Evolutionary conservation across 2,113 vertebrate species (phyloP), one percentile per base, ranked within the genome.

Genomic region (Pampusana beccarii): DNA sequence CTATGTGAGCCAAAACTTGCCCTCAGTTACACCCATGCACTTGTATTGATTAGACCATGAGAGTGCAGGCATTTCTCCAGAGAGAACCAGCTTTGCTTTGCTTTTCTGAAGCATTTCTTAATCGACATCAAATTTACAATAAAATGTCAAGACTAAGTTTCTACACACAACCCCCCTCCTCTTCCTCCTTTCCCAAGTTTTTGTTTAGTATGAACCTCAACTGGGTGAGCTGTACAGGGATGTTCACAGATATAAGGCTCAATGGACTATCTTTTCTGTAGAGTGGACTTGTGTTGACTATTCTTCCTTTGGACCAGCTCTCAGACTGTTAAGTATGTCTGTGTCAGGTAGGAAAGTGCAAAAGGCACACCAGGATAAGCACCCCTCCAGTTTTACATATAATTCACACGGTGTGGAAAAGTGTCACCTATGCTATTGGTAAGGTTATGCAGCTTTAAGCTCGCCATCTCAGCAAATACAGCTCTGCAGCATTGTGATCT

Each of bases 1-100:
- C 56, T 86, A 74, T 81, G 53, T 72, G 74, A 96, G 80, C 69
- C 87, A 96, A 95, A 94, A 90, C 70, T 87, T 86, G 33, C 44
- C 95, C 65, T 92, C 80, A 80, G 83, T 88, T 83, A 92, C 34
- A 78, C 56, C 56, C 66, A 57, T 86, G 38, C 26, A 50, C 26
- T 64, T 51, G 33, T 90, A 38, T 40, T 79, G 69, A 80, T 53
- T 86, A 70, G 56, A 26, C n/a, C 18, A 12, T 46, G 50, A 70
- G 29, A 74, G 26, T 26, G 11, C 72, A 67, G 31, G 2, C 26
- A 65, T 51, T 34, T 67, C 29, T 79, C 10, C 40, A 84, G 57
- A 67, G 10, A 90, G 28, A 95, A 82, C 1, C 3, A 85, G 19
- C 8, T 77, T 90, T 58, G 17, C 13, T 74, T 58, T 57, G 15